phyloP scores from a whole-genome alignment of 2,888 invertebrate species.

The Quadroppia sp. region DNA sequence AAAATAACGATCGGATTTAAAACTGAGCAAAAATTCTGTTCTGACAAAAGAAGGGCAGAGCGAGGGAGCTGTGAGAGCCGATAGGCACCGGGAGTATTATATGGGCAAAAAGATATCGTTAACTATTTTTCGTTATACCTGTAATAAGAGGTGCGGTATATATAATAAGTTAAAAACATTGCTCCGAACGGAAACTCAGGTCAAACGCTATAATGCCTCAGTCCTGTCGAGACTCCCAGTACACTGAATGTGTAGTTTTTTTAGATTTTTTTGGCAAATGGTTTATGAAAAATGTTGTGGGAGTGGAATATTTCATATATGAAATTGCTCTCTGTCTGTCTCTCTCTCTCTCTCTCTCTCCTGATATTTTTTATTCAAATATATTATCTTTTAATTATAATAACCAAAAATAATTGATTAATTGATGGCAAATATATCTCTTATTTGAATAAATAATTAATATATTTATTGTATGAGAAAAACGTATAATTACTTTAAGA shows the following conservation, averaged over 20 bases:
- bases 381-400: too few relatives aligned
- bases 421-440: too few relatives aligned
- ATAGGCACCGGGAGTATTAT: background rate
- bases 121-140: background rate
- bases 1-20: slow-evolving; percentile 20
- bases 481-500: too few relatives aligned
- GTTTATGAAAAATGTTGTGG: slow-evolving; percentile 19
- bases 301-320: slow-evolving; percentile 10
- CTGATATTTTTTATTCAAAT: too few relatives aligned
- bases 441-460: too few relatives aligned
- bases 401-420: too few relatives aligned
- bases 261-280: background rate
- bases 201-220: background rate
- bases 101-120: slow-evolving; percentile 1
- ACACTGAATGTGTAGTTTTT: background rate
- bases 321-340: background rate
- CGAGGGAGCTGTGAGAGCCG: background rate
- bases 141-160: background rate
- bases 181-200: slow-evolving; percentile 21
- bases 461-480: too few relatives aligned
- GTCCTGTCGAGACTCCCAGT: background rate
- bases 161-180: slow-evolving; percentile 17
- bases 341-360: slow-evolving; percentile 8
- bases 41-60: background rate
- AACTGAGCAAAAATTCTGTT: background rate